Conservation (phyloP, 2,888 invertebrate species). For the Cataglyphis cursor region DNA sequence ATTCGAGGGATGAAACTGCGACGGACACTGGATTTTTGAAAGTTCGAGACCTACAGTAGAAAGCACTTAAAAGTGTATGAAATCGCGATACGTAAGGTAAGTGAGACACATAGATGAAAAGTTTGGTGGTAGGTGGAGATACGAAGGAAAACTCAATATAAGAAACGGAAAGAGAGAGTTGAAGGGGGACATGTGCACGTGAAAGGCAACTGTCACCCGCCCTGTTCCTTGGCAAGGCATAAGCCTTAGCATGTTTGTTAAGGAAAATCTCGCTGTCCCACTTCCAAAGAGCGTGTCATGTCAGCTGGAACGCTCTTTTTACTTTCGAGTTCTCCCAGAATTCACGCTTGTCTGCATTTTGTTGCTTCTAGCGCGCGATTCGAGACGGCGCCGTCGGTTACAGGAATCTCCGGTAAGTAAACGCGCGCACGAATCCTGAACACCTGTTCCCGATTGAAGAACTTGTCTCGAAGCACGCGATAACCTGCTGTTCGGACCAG, state of each 20-base stretch:
- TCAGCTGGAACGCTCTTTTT: slow-evolving; percentile 47
- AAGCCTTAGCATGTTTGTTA: slow-evolving; percentile 61
- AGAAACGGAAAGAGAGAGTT: slow-evolving; percentile 44
- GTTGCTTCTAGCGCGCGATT: slow-evolving; percentile 2
- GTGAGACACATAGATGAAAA: slow-evolving; percentile 61
- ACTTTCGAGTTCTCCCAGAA: slow-evolving; percentile 51
- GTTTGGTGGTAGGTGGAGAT: background rate
- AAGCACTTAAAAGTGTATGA: slow-evolving; percentile 80
- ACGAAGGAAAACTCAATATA: slow-evolving; percentile 3
- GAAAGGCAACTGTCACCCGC: slow-evolving; percentile 19
- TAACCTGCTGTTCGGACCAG: background rate
- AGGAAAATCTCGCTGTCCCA: slow-evolving; percentile 64
- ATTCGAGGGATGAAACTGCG: background rate
- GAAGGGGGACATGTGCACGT: background rate
- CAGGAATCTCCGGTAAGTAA: background rate
- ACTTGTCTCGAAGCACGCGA: slow-evolving; percentile 5
- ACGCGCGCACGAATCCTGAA: slow-evolving; percentile 28
- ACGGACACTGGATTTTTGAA: slow-evolving; percentile 58
- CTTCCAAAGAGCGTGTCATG: slow-evolving; percentile 46
- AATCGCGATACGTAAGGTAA: slow-evolving; percentile 57
- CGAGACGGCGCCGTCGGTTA: slow-evolving; percentile 18
- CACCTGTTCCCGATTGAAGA: slow-evolving; percentile 53
- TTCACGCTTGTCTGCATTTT: slow-evolving; percentile 32
- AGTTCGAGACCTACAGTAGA: slow-evolving; percentile 74
- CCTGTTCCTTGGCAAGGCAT: slow-evolving; percentile 22